Conservation (phyloP, 1,140 invertebrate species). For the Drosophila ercepeae region DNA sequence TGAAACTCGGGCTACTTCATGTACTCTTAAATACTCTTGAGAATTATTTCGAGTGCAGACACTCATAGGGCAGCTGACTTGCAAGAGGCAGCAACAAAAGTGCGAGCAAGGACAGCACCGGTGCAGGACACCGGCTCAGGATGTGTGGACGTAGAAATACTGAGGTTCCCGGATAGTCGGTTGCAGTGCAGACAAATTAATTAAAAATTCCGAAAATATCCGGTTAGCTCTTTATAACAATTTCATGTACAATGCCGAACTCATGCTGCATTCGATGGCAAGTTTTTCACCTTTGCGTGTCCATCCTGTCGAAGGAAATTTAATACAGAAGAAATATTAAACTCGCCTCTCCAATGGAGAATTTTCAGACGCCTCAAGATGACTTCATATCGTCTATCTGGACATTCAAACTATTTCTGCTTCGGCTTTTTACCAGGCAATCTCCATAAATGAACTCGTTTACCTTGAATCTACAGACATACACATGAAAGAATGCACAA, state of each 20-base stretch:
- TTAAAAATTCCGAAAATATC: constrained; percentile 82
- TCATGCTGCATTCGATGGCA: constrained; percentile 43
- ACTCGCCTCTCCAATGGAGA: neutral
- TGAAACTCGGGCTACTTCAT: no score
- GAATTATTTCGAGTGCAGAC: neutral
- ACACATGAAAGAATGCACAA: constrained; percentile 21
- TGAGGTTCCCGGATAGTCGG: constrained; percentile 1
- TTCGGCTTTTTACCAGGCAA: constrained; percentile 45
- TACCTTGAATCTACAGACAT: neutral
- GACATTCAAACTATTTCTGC: constrained; percentile 32
- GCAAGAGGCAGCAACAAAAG: constrained; percentile 58
- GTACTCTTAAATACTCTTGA: neutral
- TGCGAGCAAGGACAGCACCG: constrained; percentile 42
- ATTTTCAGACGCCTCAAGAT: constrained; percentile 26
- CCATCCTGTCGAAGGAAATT: constrained; percentile 24
- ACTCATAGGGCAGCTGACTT: constrained; percentile 40
- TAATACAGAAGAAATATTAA: constrained; percentile 58
- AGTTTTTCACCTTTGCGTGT: constrained; percentile 34
- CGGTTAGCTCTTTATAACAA: constrained; percentile 81
- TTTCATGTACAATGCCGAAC: constrained; percentile 68
- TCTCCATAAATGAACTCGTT: constrained; percentile 55
- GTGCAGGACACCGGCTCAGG: constrained; percentile 44
- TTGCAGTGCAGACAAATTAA: constrained; percentile 62
- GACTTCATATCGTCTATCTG: constrained; percentile 42
- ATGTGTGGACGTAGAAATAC: constrained; percentile 31